Conservation (phyloP, 2,113 vertebrate species). For the Macroglossus sobrinus region DNA sequence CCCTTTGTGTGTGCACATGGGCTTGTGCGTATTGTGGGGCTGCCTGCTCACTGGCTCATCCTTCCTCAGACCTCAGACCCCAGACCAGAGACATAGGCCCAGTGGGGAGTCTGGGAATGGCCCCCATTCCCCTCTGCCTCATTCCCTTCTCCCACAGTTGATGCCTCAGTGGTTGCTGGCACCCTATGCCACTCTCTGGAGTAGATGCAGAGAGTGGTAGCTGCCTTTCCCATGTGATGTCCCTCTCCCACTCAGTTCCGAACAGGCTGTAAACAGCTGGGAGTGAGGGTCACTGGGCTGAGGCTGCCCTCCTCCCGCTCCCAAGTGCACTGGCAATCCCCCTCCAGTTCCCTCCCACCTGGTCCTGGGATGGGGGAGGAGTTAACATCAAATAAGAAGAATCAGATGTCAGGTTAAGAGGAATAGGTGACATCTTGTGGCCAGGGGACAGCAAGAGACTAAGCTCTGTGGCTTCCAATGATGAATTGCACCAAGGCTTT, state of each 20-base stretch:
- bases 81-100: background rate
- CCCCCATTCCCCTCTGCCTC: background rate
- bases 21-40: background rate
- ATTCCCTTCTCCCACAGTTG: background rate
- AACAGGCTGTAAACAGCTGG: background rate
- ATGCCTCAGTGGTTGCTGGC: background rate
- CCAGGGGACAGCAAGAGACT: background rate
- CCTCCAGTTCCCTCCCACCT: rapidly evolving
- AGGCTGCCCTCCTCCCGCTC: background rate
- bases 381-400: background rate
- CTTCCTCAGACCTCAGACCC: background rate
- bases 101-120: background rate
- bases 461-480: background rate
- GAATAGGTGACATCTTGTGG: no score
- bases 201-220: background rate
- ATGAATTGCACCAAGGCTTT: background rate
- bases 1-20: no score
- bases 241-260: background rate
- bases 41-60: background rate
- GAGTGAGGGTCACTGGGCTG: no score
- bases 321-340: rapidly evolving
- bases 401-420: background rate
- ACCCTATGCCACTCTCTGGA: rapidly evolving
- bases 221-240: rapidly evolving
- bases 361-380: background rate